These are phyloP conservation scores for Gari tellinella DNA, from an alignment of 2,888 invertebrate species.

Conservation along the genomic window DNA sequence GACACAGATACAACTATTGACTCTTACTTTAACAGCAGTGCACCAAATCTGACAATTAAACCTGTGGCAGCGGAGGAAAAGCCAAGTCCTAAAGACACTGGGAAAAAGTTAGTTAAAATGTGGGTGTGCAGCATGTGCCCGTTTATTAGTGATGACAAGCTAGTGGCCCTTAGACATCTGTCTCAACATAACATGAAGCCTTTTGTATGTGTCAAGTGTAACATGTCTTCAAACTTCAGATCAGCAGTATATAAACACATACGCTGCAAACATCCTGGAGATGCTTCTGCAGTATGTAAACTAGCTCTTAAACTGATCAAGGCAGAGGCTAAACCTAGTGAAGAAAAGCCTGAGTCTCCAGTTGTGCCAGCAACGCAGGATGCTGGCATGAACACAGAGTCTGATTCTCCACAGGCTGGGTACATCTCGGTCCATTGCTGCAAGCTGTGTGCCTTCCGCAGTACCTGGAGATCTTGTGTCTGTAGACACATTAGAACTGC, in stretches of 20 bases:
- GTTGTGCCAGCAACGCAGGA: slow-evolving; percentile 9
- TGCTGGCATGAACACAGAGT: background rate
- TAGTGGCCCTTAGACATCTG: slow-evolving; percentile 78
- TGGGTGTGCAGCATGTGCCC: slow-evolving; percentile 96
- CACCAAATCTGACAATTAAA: too few relatives aligned
- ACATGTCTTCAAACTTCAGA: slow-evolving; percentile 83
- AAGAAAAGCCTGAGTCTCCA: slow-evolving; percentile 28
- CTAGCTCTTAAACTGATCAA: slow-evolving; percentile 66
- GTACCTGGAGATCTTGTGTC: slow-evolving; percentile 69
- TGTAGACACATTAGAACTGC: slow-evolving; percentile 71
- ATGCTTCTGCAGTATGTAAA: slow-evolving; percentile 65
- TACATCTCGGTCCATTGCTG: slow-evolving; percentile 64
- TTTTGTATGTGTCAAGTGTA: slow-evolving; percentile 82
- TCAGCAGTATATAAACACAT: slow-evolving; percentile 83
- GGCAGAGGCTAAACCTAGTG: slow-evolving; percentile 52
- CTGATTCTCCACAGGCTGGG: background rate
- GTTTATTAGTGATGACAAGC: slow-evolving; percentile 85
- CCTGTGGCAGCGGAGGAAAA: too few relatives aligned
- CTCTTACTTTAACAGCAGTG: too few relatives aligned
- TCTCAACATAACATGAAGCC: slow-evolving; percentile 75
- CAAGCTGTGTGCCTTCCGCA: slow-evolving; percentile 71
- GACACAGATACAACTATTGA: too few relatives aligned
- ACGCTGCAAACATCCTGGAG: slow-evolving; percentile 66
- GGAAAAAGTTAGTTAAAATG: slow-evolving; percentile 35
- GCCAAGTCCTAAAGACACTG: too few relatives aligned